Evolutionary conservation across 2,888 invertebrate genomes (phyloP), one percentile per base, ranked within the genome.

Genomic region (Sinohyriopsis cumingii): DNA sequence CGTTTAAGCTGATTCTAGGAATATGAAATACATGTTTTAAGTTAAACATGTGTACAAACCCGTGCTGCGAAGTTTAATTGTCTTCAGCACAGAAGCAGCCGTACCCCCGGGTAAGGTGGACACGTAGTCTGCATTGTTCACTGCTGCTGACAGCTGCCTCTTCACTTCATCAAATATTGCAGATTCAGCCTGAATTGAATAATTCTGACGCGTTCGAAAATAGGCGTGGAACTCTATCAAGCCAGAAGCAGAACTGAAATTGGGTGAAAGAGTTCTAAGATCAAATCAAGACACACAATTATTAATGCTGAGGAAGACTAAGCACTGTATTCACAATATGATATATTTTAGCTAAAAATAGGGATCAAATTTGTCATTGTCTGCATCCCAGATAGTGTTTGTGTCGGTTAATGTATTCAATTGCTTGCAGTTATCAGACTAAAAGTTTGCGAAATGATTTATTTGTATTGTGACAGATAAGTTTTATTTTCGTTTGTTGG

Each of bases 21-120:
- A 7, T 45, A 55, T 55, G 25, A 64, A 24, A 18, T 25, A 45
- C 20, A 22, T 53, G 18, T 19, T 66, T 25, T 45, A 24, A 18
- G 18, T 9, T 18, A 24, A 45, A 45, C 9, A 45, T 12, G 45
- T 45, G 12, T 45, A 62, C 54, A 22, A 69, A 86, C 86, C 82
- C 68, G 86, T 82, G 69, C 84, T 83, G 15, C 72, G 72, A 9
- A 86, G 64, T 6, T 78, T 71, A 63, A 84, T 78, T 19, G 82
- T 80, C 24, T 78, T 67, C 22, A 80, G 76, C 1, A 79, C 56
- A 6, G 77, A 71, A 3, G 76, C 60, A 19, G 82, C 72, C 3
- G 83, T 76, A n/a, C 78, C 77, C 67, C 84, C 82, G 9, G 81
- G 79, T 19, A 78, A 68, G 4, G 68, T 64, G 15, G 77, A 63